Base-by-base conservation (phyloP, 2,113 vertebrate species). In the Sorex araneus region DNA sequence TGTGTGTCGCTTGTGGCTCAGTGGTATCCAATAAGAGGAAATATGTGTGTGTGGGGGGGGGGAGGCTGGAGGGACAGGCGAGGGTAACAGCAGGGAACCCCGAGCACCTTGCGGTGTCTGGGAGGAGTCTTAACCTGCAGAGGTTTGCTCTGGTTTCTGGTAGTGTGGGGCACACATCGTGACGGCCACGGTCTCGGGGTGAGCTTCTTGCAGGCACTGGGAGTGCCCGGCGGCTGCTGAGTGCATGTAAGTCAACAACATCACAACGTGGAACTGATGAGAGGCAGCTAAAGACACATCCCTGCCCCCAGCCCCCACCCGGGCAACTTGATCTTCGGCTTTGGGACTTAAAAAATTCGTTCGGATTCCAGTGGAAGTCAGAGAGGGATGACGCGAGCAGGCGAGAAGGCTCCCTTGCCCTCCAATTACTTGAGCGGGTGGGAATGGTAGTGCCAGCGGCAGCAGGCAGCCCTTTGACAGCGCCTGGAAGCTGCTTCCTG, bases 281-380 rank as follows among this genome's bases (percentile, higher is more conserved):
- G 84, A 64, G 4, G 74, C 6, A 88, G 2, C 93, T 70, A 86
- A 96, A 95, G 71, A 70, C 94, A n/a, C 91, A 66, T 91, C 25
- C 64, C 64, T 3, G 2, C 64, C 27, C 25, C 27, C 64, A 1
- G 3, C 7, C 27, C 19, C 60, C 19, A 11, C 9, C 91, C 40
- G 7, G 1, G 84, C 16, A 91, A 30, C 71, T 93, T 66, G 32
- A 12, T 89, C 87, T 87, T 50, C 12, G 0, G 60, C 11, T 19
- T 79, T 96, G 21, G 94, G 84, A 90, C 87, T 80, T 32, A 91
- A 95, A 91, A 95, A 63, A 69, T 70, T n/a, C 75, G 60, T 95
- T 86, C 40, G 94, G 43, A 57, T 93, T 96, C 82, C 92, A 87
- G 30, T 50, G 69, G 88, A 36, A 96, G 85, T 96, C 91, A 93